Percentiles rank a stretch among this genome's conserved stretches.
Conservation (phyloP, 2,797 vertebrate species). For the Telmatherina bonti region DNA sequence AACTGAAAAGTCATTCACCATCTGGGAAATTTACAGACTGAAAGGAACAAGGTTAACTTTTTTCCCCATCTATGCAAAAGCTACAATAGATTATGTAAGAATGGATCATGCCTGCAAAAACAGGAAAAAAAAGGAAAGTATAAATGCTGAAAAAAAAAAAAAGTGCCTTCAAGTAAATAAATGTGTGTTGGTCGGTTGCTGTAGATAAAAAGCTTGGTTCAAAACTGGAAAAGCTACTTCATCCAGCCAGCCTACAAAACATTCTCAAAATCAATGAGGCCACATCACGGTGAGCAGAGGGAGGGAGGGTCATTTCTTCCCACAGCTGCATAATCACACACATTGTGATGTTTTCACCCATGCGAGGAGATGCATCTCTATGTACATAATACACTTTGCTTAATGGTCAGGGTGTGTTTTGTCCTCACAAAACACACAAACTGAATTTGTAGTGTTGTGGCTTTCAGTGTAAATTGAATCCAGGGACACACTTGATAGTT, state of each 20-base stretch:
- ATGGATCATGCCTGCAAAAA: too few relatives aligned
- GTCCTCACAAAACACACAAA: conserved; percentile 9
- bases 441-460: neutral
- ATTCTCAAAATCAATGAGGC: conserved; percentile 66
- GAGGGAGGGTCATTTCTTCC: conserved; percentile 39
- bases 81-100: too few relatives aligned
- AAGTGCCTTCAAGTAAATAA: too few relatives aligned
- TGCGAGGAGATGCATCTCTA: conserved; percentile 10
- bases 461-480: conserved; percentile 3
- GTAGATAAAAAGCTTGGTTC: conserved; percentile 46
- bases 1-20: too few relatives aligned
- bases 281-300: conserved; percentile 23
- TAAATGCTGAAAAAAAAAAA: too few relatives aligned
- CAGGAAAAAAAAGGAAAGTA: too few relatives aligned
- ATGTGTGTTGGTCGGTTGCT: too few relatives aligned
- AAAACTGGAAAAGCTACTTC: conserved; percentile 60
- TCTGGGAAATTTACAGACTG: too few relatives aligned
- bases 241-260: conserved; percentile 48
- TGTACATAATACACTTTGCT: conserved; percentile 38
- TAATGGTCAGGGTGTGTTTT: conserved; percentile 4
- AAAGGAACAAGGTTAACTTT: too few relatives aligned
- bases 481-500: neutral
- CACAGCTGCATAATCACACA: conserved; percentile 35
- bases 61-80: too few relatives aligned
- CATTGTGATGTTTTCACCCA: conserved; percentile 5